A percentile compares a stretch with the other conserved stretches of the same genome.
Conservation (phyloP, 2,888 invertebrate genomes). For the Hipparchia sbordonii region DNA sequence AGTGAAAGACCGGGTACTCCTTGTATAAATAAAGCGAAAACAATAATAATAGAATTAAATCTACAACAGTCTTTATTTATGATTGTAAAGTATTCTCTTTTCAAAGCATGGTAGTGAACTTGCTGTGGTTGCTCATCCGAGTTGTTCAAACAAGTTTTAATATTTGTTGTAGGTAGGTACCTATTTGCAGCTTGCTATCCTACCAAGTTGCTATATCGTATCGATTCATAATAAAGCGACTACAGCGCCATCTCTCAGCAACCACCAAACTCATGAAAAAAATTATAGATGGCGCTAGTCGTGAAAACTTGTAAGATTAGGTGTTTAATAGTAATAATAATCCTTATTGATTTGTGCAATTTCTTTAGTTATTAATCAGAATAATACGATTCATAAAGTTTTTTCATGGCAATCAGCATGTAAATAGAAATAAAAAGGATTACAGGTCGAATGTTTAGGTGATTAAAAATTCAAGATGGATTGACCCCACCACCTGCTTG, state of each 20-base stretch:
- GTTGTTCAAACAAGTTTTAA: conserved; percentile 22
- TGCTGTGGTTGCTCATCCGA: neutral
- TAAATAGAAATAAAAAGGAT: neutral
- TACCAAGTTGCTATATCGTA: conserved; percentile 4
- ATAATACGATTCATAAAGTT: neutral
- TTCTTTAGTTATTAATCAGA: neutral
- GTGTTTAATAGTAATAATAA: neutral
- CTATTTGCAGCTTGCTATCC: neutral
- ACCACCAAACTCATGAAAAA: neutral
- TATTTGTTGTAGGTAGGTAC: conserved; percentile 21
- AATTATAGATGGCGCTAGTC: conserved; percentile 23
- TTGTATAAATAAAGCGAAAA: too few relatives aligned
- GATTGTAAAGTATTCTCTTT: neutral
- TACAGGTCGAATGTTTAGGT: conserved; percentile 1
- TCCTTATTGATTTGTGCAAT: neutral
- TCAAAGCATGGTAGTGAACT: conserved; percentile 16
- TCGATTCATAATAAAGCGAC: conserved; percentile 38
- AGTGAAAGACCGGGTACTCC: too few relatives aligned
- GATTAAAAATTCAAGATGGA: conserved; percentile 23
- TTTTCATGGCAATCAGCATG: neutral
- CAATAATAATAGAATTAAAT: too few relatives aligned
- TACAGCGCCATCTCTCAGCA: conserved; percentile 24
- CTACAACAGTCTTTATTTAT: too few relatives aligned
- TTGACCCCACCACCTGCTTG: conserved; percentile 65
- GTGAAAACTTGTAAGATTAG: neutral